phyloP scores from a whole-genome alignment of 2,888 invertebrate genomes.

The Drosophila nr. fundita region DNA sequence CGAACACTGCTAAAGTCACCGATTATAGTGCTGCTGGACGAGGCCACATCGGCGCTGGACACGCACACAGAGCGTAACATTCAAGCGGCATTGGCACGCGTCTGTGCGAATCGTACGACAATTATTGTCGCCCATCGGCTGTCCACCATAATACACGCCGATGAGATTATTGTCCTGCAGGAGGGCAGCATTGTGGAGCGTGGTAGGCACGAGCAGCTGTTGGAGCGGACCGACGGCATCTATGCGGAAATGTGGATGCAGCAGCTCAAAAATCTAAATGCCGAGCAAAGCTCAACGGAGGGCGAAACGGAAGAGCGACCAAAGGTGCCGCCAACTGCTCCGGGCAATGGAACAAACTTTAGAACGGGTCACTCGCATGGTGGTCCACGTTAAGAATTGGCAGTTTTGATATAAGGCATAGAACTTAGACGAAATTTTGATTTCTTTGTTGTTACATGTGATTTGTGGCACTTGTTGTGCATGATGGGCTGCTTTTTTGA shows the following conservation, averaged over 20 bases:
- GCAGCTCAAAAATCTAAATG: slow-evolving; percentile 87
- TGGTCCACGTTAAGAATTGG: slow-evolving; percentile 48
- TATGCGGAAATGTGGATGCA: slow-evolving; percentile 98
- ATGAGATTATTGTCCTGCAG: slow-evolving; percentile 96
- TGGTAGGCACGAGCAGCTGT: slow-evolving; percentile 90
- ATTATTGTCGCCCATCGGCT: slow-evolving; percentile 97
- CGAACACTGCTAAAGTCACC: slow-evolving; percentile 97
- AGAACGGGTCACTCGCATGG: slow-evolving; percentile 74
- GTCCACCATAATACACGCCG: slow-evolving; percentile 97
- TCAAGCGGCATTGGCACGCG: slow-evolving; percentile 92
- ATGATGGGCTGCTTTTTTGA: slow-evolving; percentile 40
- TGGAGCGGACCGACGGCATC: slow-evolving; percentile 89
- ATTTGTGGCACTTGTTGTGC: slow-evolving; percentile 60
- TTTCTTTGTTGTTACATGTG: slow-evolving; percentile 56
- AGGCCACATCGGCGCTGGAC: slow-evolving; percentile 97
- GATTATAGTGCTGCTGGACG: slow-evolving; percentile 95
- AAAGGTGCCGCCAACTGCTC: slow-evolving; percentile 3
- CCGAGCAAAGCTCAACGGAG: slow-evolving; percentile 55
- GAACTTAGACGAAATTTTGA: slow-evolving; percentile 26
- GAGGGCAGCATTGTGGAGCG: slow-evolving; percentile 96
- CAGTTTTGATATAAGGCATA: slow-evolving; percentile 17
- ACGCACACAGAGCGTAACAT: slow-evolving; percentile 98
- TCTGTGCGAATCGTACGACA: slow-evolving; percentile 95
- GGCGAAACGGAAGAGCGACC: not conserved
- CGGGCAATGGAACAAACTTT: slow-evolving; percentile 36